Evolutionary conservation across 1,140 invertebrate species (phyloP).

Genomic region (Halesus radiatus): DNA sequence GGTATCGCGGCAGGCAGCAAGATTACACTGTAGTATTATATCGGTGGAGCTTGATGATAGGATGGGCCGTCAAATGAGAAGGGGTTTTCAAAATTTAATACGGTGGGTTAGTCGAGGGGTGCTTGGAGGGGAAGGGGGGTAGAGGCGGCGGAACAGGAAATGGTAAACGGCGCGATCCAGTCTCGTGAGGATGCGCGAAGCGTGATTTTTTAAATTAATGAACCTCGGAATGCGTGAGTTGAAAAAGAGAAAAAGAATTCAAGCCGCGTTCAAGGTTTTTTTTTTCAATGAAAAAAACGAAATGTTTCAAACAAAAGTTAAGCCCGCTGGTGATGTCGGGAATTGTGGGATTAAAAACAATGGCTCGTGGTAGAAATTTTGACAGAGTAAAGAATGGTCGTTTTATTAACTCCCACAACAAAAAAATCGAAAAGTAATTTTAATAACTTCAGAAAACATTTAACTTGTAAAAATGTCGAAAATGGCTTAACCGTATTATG

Average conservation of each 20-base stretch:
- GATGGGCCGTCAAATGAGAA: constrained; percentile 12
- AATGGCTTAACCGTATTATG: too few relatives aligned
- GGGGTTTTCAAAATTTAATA: constrained; percentile 1
- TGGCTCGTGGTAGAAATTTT: background rate
- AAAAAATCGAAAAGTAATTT: too few relatives aligned
- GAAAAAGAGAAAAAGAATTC: constrained; percentile 35
- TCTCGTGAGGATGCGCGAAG: constrained; percentile 41
- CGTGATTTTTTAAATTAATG: constrained; percentile 47
- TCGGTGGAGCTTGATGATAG: constrained; percentile 43
- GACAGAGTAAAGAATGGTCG: too few relatives aligned
- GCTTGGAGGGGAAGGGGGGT: background rate
- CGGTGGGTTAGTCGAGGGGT: background rate
- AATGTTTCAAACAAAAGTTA: constrained; percentile 29
- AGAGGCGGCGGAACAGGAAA: constrained; percentile 32
- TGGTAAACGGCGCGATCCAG: constrained; percentile 43
- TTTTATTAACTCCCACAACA: too few relatives aligned
- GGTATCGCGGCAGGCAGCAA: constrained; percentile 42
- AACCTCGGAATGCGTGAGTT: constrained; percentile 41
- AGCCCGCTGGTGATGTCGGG: background rate
- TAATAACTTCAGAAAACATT: too few relatives aligned
- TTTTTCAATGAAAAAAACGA: constrained; percentile 2
- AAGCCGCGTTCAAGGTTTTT: background rate
- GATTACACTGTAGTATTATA: constrained; percentile 51
- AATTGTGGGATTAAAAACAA: constrained; percentile 2
- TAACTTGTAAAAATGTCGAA: too few relatives aligned